Evolutionary conservation across 2,888 invertebrate species (phyloP).

Genomic region (Phengaris arion): DNA sequence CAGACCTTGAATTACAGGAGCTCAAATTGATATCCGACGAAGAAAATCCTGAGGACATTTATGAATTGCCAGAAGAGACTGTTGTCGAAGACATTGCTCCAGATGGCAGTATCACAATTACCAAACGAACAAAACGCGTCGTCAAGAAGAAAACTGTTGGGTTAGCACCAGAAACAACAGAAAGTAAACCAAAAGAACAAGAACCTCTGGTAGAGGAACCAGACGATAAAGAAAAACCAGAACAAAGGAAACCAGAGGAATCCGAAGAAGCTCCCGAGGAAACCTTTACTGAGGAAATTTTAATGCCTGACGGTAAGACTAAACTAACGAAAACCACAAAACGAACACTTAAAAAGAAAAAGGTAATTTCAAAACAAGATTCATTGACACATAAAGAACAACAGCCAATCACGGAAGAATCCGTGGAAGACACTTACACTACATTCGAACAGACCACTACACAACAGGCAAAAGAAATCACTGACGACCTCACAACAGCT

Average conservation of each 20-base stretch:
- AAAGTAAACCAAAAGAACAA: constrained; percentile 42
- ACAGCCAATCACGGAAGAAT: neutral
- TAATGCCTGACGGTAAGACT: constrained; percentile 48
- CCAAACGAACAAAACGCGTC: neutral
- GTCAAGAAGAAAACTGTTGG: neutral
- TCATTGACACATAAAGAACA: neutral
- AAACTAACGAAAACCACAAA: constrained; percentile 44
- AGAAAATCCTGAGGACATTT: constrained; percentile 41
- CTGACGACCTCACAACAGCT: constrained; percentile 16
- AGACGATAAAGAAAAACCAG: constrained; percentile 46
- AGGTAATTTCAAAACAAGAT: constrained; percentile 41
- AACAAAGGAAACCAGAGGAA: constrained; percentile 36
- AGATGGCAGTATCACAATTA: neutral
- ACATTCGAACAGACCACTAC: constrained; percentile 43
- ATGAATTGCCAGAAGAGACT: constrained; percentile 46
- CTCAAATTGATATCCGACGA: constrained; percentile 46
- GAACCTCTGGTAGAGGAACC: constrained; percentile 37
- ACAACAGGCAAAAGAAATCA: constrained; percentile 23
- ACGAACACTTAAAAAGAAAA: constrained; percentile 39
- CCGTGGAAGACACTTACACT: constrained; percentile 41
- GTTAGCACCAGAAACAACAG: neutral
- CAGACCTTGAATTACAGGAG: constrained; percentile 46
- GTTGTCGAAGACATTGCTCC: constrained; percentile 33
- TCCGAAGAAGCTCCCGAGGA: too few species aligned
- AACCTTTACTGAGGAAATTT: constrained; percentile 37